Evolutionary conservation across 1,140 invertebrate species (phyloP).

Genomic region (Drosophila neocordata): DNA sequence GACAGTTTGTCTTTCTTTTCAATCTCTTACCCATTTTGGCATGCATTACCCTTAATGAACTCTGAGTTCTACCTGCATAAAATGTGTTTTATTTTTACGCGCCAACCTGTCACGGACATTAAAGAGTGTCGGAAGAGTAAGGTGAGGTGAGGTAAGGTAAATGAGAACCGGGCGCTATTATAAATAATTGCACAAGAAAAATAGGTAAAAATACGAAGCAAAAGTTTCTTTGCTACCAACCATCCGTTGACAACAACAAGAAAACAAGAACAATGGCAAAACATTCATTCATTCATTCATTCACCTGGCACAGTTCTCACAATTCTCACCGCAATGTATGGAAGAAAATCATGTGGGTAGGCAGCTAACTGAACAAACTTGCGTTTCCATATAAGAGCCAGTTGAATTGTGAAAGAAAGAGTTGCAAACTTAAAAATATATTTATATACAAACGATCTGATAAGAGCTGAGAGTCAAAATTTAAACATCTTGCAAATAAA

Average conservation of each 20-base stretch:
- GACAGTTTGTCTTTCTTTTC: slow-evolving; percentile 62
- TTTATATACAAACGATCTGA: no score
- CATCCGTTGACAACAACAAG: slow-evolving; percentile 41
- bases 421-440: slow-evolving; percentile 2
- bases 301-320: slow-evolving; percentile 78
- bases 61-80: slow-evolving; percentile 61
- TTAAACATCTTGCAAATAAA: not conserved
- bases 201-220: slow-evolving; percentile 62
- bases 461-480: not conserved
- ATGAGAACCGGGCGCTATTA: slow-evolving; percentile 63
- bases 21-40: slow-evolving; percentile 55
- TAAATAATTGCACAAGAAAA: slow-evolving; percentile 79
- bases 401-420: slow-evolving; percentile 4
- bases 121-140: slow-evolving; percentile 6
- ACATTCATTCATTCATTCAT: slow-evolving; percentile 59
- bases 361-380: slow-evolving; percentile 33
- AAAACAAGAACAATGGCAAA: slow-evolving; percentile 39
- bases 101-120: slow-evolving; percentile 8
- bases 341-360: slow-evolving; percentile 40
- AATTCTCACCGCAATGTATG: slow-evolving; percentile 59
- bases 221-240: slow-evolving; percentile 43
- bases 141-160: not conserved
- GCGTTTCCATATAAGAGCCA: slow-evolving; percentile 6
- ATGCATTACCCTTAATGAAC: slow-evolving; percentile 80
- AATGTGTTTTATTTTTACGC: slow-evolving; percentile 18